phyloP scores from a whole-genome alignment of 2,797 vertebrate genomes.

The Rhynchotus rufescens region DNA sequence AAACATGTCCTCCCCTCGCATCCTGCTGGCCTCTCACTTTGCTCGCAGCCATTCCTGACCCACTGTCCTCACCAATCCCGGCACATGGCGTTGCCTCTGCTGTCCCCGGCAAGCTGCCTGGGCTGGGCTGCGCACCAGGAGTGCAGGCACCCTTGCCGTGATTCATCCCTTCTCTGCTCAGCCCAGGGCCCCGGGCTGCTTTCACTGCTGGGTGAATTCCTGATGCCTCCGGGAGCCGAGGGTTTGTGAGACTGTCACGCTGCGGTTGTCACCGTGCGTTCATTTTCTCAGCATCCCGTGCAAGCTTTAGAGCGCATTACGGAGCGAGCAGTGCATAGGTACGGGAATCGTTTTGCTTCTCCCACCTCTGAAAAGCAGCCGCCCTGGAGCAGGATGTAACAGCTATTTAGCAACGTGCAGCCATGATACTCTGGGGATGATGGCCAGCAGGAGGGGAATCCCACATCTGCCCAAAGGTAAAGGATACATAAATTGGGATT shows the following conservation, averaged over 20 bases:
- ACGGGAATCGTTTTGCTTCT: slow-evolving; percentile 55
- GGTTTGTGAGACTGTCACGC: slow-evolving; percentile 6
- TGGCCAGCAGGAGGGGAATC: neutral
- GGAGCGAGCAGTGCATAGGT: slow-evolving; percentile 35
- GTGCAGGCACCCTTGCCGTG: accelerated
- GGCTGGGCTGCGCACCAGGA: too few species aligned
- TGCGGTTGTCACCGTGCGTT: neutral
- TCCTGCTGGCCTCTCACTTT: accelerated
- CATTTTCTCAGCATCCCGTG: slow-evolving; percentile 11
- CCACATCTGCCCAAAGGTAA: neutral
- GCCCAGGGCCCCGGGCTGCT: neutral
- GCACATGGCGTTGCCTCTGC: neutral
- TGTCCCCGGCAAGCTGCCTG: neutral
- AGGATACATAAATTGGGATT: neutral
- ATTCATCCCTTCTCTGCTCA: neutral
- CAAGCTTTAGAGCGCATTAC: neutral
- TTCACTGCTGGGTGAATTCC: neutral
- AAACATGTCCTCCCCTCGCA: accelerated
- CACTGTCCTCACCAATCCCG: neutral
- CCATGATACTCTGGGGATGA: slow-evolving; percentile 17
- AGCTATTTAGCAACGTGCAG: slow-evolving; percentile 16
- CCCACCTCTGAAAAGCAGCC: slow-evolving; percentile 32
- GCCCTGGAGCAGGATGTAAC: neutral
- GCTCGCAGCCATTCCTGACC: neutral
- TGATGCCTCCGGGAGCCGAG: neutral